Evolutionary conservation across 2,797 vertebrate genomes (phyloP).

Genomic region (Ataeniobius toweri): DNA sequence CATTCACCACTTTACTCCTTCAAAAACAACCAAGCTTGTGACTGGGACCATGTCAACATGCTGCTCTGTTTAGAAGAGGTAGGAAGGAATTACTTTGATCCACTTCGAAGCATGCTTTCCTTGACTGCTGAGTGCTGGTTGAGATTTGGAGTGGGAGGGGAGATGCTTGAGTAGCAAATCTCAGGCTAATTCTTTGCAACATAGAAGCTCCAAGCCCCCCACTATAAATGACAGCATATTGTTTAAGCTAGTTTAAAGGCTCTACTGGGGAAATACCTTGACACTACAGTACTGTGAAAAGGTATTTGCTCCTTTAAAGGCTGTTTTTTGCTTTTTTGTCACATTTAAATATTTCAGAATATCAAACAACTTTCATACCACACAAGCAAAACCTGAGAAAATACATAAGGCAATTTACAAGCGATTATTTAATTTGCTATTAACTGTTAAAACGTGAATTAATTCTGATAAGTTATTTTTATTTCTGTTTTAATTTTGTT

Average conservation of each 20-base stretch:
- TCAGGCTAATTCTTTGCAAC: conserved; percentile 2
- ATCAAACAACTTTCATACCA: neutral
- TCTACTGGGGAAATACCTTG: neutral
- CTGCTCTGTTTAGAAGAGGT: conserved; percentile 49
- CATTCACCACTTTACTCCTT: conserved; percentile 53
- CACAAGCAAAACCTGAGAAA: no score
- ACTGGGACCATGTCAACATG: conserved; percentile 65
- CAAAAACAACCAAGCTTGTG: conserved; percentile 50
- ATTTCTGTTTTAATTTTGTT: neutral
- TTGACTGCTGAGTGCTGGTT: conserved; percentile 49
- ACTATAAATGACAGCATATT: conserved; percentile 19
- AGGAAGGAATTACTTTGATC: conserved; percentile 62
- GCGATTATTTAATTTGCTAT: neutral
- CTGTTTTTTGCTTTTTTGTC: neutral
- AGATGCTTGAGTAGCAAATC: conserved; percentile 16
- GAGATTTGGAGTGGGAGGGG: conserved; percentile 22
- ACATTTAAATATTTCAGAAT: neutral
- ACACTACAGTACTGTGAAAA: neutral
- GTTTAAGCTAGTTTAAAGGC: conserved; percentile 28
- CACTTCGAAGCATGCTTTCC: conserved; percentile 65
- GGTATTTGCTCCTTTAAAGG: neutral
- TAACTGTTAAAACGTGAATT: neutral
- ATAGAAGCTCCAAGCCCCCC: conserved; percentile 3
- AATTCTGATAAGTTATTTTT: neutral
- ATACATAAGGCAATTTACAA: neutral